phyloP scores from a whole-genome alignment of 1,140 invertebrate species.

The Brachionus calyciflorus region DNA sequence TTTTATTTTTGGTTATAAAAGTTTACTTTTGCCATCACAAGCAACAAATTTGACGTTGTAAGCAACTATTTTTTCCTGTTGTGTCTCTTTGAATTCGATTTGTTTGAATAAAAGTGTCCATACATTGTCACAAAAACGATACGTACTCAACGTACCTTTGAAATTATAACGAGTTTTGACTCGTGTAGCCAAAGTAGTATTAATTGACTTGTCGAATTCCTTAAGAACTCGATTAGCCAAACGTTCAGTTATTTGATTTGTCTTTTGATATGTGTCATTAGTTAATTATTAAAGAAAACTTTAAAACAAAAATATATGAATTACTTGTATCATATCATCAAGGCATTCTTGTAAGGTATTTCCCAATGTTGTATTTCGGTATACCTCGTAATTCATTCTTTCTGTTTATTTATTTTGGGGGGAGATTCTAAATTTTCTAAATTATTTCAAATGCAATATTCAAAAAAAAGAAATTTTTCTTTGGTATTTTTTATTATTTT shows the following conservation, averaged over 20 bases:
- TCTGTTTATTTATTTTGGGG: background rate
- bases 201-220: constrained; percentile 96
- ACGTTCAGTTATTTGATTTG: constrained; percentile 88
- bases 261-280: constrained; percentile 64
- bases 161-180: constrained; percentile 88
- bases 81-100: constrained; percentile 93
- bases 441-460: background rate
- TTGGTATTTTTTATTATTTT: too few relatives aligned
- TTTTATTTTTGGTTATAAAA: background rate
- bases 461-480: too few relatives aligned
- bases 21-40: constrained; percentile 90
- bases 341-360: constrained; percentile 92
- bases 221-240: constrained; percentile 85
- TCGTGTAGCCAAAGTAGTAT: constrained; percentile 82
- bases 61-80: constrained; percentile 81
- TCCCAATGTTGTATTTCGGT: constrained; percentile 93
- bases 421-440: background rate
- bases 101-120: constrained; percentile 99
- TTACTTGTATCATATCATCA: constrained; percentile 78
- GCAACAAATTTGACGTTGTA: constrained; percentile 99
- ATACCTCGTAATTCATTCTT: constrained; percentile 76
- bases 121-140: constrained; percentile 99
- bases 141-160: constrained; percentile 91
- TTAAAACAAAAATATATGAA: too few relatives aligned
- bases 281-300: background rate